Percentiles rank a stretch among this genome's conserved stretches.
Evolutionary conservation across 2,888 invertebrate genomes (phyloP).

Genomic region (Rhaphigaster nebulosa): DNA sequence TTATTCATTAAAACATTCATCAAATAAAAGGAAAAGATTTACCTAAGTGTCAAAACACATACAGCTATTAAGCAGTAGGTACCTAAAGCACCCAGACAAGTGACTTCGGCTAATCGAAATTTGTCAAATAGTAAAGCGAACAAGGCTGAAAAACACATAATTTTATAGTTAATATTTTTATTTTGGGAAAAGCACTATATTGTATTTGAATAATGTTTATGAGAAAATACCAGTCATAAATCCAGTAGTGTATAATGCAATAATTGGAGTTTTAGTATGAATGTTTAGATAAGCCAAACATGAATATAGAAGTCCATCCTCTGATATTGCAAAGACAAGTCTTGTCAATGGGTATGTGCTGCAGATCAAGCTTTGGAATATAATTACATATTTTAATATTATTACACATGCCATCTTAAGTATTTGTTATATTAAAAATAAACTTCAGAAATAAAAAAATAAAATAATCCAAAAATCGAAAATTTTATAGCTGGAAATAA

Average conservation of each 20-base stretch:
- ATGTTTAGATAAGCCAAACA: neutral
- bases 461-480: neutral
- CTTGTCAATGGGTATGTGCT: neutral
- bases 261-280: slow-evolving; percentile 6
- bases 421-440: neutral
- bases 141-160: neutral
- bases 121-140: slow-evolving; percentile 1
- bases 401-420: neutral
- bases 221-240: neutral
- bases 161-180: neutral
- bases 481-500: too few species aligned
- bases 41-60: neutral
- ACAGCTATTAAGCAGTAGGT: neutral
- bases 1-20: neutral
- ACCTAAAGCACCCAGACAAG: neutral
- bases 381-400: neutral
- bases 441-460: neutral
- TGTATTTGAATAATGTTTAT: neutral
- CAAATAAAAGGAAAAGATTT: neutral
- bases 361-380: neutral
- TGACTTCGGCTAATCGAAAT: neutral
- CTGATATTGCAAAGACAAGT: neutral
- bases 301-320: slow-evolving; percentile 4
- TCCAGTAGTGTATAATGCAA: neutral
- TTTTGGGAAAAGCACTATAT: neutral